Evolutionary conservation across 1,140 invertebrate genomes (phyloP).

Genomic region (Hyles euphorbiae): DNA sequence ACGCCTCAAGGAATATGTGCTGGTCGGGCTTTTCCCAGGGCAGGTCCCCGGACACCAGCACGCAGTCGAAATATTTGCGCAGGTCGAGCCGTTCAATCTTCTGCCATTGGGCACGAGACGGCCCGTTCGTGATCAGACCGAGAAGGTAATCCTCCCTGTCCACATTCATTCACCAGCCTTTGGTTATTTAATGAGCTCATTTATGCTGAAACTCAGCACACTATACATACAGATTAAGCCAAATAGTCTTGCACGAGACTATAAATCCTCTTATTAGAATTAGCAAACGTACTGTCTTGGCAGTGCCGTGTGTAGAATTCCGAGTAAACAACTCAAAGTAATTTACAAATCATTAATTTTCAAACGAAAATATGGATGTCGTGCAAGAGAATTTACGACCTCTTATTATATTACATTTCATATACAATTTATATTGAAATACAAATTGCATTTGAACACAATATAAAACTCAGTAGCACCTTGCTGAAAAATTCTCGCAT

Average conservation of each 20-base stretch:
- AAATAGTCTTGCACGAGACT: slow-evolving; percentile 37
- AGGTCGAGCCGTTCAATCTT: slow-evolving; percentile 84
- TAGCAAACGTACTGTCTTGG: not conserved
- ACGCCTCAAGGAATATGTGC: slow-evolving; percentile 86
- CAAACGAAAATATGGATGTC: not conserved
- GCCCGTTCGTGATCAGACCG: slow-evolving; percentile 89
- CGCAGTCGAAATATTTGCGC: slow-evolving; percentile 84
- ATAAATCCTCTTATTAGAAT: not conserved
- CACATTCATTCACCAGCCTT: slow-evolving; percentile 59
- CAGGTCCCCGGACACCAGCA: slow-evolving; percentile 88
- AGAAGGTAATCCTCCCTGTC: slow-evolving; percentile 81
- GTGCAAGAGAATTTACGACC: slow-evolving; percentile 41
- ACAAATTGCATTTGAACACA: slow-evolving; percentile 48
- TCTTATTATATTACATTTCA: slow-evolving; percentile 29
- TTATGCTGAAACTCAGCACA: slow-evolving; percentile 66
- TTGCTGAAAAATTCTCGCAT: slow-evolving; percentile 32
- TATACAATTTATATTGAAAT: slow-evolving; percentile 44
- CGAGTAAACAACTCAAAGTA: too few species aligned
- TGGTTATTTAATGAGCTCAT: slow-evolving; percentile 45
- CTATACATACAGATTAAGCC: slow-evolving; percentile 42
- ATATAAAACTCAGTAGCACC: slow-evolving; percentile 34
- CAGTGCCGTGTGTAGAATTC: not conserved
- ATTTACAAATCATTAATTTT: too few species aligned
- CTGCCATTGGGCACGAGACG: slow-evolving; percentile 90
- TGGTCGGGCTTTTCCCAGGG: slow-evolving; percentile 89